Percentiles rank a stretch among this genome's conserved stretches.
These are phyloP conservation scores for Asteroscopus sphinx DNA, from an alignment of 2,888 invertebrate genomes.

Conservation along the genomic window DNA sequence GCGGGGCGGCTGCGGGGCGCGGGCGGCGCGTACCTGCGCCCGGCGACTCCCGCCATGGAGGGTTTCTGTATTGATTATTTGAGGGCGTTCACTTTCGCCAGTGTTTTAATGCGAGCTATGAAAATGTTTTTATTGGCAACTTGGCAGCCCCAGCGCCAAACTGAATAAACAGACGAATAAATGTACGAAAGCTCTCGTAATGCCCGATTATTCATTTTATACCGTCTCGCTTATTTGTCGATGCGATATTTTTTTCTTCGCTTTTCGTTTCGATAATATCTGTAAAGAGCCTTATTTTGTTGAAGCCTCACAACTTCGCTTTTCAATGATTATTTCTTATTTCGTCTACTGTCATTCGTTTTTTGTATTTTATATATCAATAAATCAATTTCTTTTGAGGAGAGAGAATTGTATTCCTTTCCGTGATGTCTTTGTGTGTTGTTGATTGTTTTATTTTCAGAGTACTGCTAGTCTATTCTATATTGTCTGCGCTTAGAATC, in stretches of 20 bases:
- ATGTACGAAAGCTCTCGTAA: conserved; percentile 72
- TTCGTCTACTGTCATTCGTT: conserved; percentile 41
- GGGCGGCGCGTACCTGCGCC: conserved; percentile 82
- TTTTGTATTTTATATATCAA: conserved; percentile 45
- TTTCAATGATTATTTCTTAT: conserved; percentile 56
- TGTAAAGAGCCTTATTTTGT: conserved; percentile 57
- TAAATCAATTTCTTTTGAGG: conserved; percentile 49
- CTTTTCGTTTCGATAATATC: conserved; percentile 52
- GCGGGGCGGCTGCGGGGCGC: conserved; percentile 63
- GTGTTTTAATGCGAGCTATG: conserved; percentile 88
- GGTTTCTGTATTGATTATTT: conserved; percentile 73
- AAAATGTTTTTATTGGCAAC: conserved; percentile 87
- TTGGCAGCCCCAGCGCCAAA: conserved; percentile 72
- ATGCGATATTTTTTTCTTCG: conserved; percentile 61
- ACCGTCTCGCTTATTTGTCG: conserved; percentile 64
- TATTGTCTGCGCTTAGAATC: conserved; percentile 26
- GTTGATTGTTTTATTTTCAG: conserved; percentile 39
- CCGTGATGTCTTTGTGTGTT: conserved; percentile 26
- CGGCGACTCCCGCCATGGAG: conserved; percentile 69
- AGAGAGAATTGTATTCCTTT: conserved; percentile 30
- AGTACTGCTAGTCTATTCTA: conserved; percentile 26
- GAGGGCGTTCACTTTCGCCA: conserved; percentile 87
- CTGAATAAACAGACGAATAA: conserved; percentile 77
- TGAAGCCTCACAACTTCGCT: conserved; percentile 44
- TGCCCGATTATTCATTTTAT: conserved; percentile 75